A percentile compares a stretch with the other conserved stretches of the same genome.
Evolutionary conservation across 2,888 invertebrate genomes (phyloP).

Genomic region (Melinaea marsaeus): DNA sequence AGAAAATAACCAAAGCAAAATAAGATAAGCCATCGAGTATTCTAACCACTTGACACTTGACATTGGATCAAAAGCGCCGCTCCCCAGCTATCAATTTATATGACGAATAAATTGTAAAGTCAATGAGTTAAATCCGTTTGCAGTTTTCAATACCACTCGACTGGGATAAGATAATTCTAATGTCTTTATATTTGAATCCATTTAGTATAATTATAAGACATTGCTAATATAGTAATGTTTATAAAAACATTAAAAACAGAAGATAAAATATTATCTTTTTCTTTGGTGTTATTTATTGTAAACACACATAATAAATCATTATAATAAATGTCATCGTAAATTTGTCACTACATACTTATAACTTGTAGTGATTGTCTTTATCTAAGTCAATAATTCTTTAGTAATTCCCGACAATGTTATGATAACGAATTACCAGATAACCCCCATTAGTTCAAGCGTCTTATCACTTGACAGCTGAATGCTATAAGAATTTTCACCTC

Average conservation of each 20-base stretch:
- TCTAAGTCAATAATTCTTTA: conserved; percentile 30
- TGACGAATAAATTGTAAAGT: conserved; percentile 31
- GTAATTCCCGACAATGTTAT: conserved; percentile 22
- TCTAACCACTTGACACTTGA: conserved; percentile 18
- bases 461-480: conserved; percentile 6
- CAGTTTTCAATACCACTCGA: conserved; percentile 17
- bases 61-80: conserved; percentile 26
- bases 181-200: neutral
- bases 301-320: conserved; percentile 18
- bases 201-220: neutral
- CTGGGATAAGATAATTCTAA: conserved; percentile 18
- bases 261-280: neutral
- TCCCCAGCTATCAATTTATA: conserved; percentile 12
- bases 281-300: neutral
- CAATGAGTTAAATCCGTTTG: conserved; percentile 33
- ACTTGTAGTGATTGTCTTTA: conserved; percentile 25
- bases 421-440: conserved; percentile 29
- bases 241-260: neutral
- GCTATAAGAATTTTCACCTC: conserved; percentile 1
- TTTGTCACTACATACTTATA: conserved; percentile 27
- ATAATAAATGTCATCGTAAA: conserved; percentile 29
- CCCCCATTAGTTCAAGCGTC: conserved; percentile 21
- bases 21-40: conserved; percentile 14
- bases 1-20: conserved; percentile 8
- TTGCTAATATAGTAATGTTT: too few relatives aligned